These are phyloP conservation scores for Pomatostomus ruficeps DNA, from an alignment of 2,113 vertebrate genomes.

Conservation along the genomic window DNA sequence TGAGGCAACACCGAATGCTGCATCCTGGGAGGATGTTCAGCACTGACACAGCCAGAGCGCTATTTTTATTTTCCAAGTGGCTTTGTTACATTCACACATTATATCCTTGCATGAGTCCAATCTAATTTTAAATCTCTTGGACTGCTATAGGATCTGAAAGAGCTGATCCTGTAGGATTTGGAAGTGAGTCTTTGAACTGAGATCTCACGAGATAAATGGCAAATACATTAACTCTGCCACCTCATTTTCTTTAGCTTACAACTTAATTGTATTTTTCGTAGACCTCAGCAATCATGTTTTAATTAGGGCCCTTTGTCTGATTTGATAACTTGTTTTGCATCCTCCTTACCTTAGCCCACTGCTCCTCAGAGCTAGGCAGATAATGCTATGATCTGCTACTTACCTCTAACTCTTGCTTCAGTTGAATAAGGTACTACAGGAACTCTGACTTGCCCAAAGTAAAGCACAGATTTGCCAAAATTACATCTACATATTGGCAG, in stretches of 20 bases:
- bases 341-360: background rate
- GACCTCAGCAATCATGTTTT: constrained; percentile 42
- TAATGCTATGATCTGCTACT: background rate
- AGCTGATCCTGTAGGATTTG: constrained; percentile 54
- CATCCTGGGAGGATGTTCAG: background rate
- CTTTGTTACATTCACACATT: constrained; percentile 5
- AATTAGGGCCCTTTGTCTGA: constrained; percentile 48
- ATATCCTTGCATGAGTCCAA: constrained; percentile 9
- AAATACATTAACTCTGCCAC: constrained; percentile 57
- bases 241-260: constrained; percentile 53
- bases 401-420: background rate
- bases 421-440: background rate
- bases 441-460: background rate
- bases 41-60: background rate
- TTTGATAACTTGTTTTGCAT: constrained; percentile 48
- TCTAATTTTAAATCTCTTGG: constrained; percentile 43
- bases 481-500: constrained; percentile 9
- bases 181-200: constrained; percentile 37
- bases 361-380: background rate
- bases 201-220: constrained; percentile 58
- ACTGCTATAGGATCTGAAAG: constrained; percentile 28
- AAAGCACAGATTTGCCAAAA: background rate
- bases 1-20: background rate
- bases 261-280: constrained; percentile 45
- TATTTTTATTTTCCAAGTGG: constrained; percentile 12